Evolutionary conservation across 1,140 invertebrate species (phyloP), one percentile per base, ranked within the genome.

Genomic region (Calephelis virginiensis): DNA sequence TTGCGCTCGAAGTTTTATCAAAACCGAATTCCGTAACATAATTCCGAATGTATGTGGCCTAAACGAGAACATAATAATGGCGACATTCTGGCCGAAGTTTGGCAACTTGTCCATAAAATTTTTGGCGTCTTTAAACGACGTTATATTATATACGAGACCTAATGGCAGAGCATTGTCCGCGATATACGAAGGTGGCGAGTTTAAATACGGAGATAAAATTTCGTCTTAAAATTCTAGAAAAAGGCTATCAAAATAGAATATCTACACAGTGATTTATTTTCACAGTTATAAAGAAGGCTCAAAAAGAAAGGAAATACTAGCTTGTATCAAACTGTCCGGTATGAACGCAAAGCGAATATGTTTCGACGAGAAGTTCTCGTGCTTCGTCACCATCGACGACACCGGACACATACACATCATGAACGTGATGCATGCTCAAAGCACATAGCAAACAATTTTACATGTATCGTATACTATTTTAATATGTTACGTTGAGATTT

Each of bases 301-400:
- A 7, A 87, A 85, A 66, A 75, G 75, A 9, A 83, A 86, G 45
- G 88, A 90, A 48, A 86, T 90, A 43, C 64, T 90, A 7, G 81
- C 86, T 0, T 90, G 88, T 67, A 84, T 90, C 66, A 91, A 91
- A 60, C 74, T 91, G 8, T 81, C 82, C 7, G 89, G 89, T 60
- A 84, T 89, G 68, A 82, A 82, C 67, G 86, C 89, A 4, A 83
- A 81, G 64, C 74, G 75, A 38, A 64, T 91, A 0, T 81, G 82
- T 62, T 75, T 81, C 69, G 86, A 89, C 70, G 85, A 87, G 0
- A 81, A 82, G 12, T 91, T 89, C 71, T 82, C 82, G 0, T 85
- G 86, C 59, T 91, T 91, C 67, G 85, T 91, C 37, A 91, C 85
- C 10, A 83, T 91, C 5, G 88, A 90, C 73, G 80, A 90, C 63